phyloP scores from a whole-genome alignment of 2,797 vertebrate genomes.

The Lacerta bilineata region DNA sequence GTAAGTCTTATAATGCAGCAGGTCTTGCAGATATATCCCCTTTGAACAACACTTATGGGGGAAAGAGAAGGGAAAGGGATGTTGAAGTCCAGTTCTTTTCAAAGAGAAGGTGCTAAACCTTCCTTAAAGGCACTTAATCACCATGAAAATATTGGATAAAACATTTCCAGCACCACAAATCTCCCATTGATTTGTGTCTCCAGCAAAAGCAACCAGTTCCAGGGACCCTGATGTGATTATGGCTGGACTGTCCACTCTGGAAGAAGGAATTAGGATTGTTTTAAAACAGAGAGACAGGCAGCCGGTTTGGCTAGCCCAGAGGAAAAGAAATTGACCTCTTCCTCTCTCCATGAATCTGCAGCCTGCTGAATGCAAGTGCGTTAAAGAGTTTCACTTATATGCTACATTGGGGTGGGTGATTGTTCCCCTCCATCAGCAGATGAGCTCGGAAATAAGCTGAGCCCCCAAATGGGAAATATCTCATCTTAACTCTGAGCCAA shows the following conservation, averaged over 20 bases:
- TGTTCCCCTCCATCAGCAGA: not conserved
- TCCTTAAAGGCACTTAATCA: slow-evolving; percentile 71
- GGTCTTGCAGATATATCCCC: not conserved
- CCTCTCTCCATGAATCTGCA: slow-evolving; percentile 55
- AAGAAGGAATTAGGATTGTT: slow-evolving; percentile 68
- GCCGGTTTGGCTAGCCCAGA: slow-evolving; percentile 45
- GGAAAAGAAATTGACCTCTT: slow-evolving; percentile 28
- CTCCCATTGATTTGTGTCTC: slow-evolving; percentile 72
- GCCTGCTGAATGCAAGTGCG: not conserved
- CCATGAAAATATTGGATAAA: slow-evolving; percentile 68
- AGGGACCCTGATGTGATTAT: slow-evolving; percentile 70
- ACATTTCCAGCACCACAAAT: slow-evolving; percentile 69
- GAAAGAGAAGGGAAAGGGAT: slow-evolving; percentile 26
- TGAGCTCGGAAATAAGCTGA: not conserved
- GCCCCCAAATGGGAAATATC: not conserved
- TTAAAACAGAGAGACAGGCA: slow-evolving; percentile 62
- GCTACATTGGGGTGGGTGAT: not conserved
- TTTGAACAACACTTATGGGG: slow-evolving; percentile 26
- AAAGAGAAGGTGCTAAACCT: slow-evolving; percentile 61
- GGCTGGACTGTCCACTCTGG: slow-evolving; percentile 58
- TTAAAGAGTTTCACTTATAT: not conserved
- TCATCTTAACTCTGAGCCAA: not conserved
- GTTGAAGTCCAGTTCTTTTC: slow-evolving; percentile 62
- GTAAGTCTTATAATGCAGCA: not conserved
- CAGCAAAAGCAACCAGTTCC: slow-evolving; percentile 64